Conservation (phyloP, 2,797 vertebrate genomes). For the Lepilemur septentrionalis region DNA sequence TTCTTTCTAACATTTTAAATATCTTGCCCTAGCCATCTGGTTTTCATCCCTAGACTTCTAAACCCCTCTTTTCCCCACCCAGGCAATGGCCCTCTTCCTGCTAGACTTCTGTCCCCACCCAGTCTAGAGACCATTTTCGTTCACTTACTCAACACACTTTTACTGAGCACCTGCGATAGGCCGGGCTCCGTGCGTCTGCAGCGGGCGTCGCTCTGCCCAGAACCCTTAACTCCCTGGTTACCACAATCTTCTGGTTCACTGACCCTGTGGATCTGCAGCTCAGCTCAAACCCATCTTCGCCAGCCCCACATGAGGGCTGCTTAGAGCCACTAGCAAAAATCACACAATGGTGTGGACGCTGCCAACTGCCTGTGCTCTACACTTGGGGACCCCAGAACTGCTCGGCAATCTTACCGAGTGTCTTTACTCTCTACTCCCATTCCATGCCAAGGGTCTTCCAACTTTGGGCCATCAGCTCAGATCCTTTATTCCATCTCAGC, state of each 20-base stretch:
- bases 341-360: rapidly evolving
- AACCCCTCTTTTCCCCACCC: not conserved
- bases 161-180: not conserved
- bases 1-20: not conserved
- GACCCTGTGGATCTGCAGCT: not conserved
- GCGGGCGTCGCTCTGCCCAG: not conserved
- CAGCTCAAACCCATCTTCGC: not conserved
- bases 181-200: not conserved
- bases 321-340: not conserved
- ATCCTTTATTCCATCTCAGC: not conserved
- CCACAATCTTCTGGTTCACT: not conserved
- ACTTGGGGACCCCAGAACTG: too few relatives aligned
- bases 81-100: not conserved
- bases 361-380: not conserved
- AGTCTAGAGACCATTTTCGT: not conserved
- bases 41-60: not conserved
- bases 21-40: not conserved
- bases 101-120: not conserved
- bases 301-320: not conserved
- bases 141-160: not conserved
- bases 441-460: not conserved
- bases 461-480: not conserved
- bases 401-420: not conserved
- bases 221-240: not conserved
- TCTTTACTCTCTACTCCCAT: not conserved